A percentile compares a stretch with the other conserved stretches of the same genome.
phyloP scores from a whole-genome alignment of 1,140 invertebrate species.

The Heliconius congener region DNA sequence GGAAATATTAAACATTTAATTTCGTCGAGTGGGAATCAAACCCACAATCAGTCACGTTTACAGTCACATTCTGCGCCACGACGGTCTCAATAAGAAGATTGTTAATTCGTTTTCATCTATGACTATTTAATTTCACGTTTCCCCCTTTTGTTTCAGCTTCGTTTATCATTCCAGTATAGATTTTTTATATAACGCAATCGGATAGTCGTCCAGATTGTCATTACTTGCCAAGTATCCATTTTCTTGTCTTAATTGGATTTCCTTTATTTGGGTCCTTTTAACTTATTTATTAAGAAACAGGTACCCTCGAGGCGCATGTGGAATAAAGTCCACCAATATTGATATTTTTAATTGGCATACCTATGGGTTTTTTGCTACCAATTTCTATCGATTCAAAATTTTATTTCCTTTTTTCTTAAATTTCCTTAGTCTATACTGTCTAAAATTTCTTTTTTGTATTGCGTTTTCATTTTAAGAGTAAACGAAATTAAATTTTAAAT shows the following conservation, averaged over 20 bases:
- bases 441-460: no score
- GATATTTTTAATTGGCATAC: not conserved
- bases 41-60: no score
- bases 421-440: no score
- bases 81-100: not conserved
- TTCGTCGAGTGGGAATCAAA: no score
- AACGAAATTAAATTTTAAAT: no score
- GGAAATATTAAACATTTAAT: no score
- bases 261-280: not conserved
- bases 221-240: slow-evolving; percentile 8
- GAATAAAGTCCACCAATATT: not conserved
- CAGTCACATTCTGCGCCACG: no score
- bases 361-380: not conserved
- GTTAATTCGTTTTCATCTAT: not conserved
- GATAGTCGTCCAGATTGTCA: not conserved
- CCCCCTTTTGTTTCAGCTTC: slow-evolving; percentile 7
- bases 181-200: slow-evolving; percentile 15
- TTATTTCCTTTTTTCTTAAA: no score
- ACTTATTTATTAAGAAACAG: not conserved
- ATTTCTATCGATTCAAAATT: no score
- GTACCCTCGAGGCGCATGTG: not conserved
- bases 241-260: slow-evolving; percentile 13
- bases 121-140: slow-evolving; percentile 8
- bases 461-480: no score
- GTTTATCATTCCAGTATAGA: slow-evolving; percentile 15